Conservation (phyloP, 2,797 vertebrate species). For the Sarcophilus harrisii region DNA sequence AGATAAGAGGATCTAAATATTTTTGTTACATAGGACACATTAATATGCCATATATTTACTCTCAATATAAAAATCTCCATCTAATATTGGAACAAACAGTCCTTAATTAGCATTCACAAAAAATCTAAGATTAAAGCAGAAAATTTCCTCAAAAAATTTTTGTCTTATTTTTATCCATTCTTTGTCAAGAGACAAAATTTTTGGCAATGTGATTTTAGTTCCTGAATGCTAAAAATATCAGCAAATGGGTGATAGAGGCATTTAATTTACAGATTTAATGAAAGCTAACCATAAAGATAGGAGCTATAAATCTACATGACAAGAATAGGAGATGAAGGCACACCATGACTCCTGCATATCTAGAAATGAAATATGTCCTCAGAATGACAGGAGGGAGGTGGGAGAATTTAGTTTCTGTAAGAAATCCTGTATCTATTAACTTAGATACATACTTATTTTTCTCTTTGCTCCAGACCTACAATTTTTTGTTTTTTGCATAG, state of each 20-base stretch:
- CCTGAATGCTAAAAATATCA: conserved; percentile 48
- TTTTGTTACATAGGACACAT: conserved; percentile 51
- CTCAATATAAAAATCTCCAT: conserved; percentile 23
- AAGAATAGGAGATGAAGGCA: not conserved
- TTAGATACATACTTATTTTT: conserved; percentile 18
- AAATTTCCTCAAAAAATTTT: conserved; percentile 7
- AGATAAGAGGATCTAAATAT: conserved; percentile 47
- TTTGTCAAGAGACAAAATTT: conserved; percentile 44
- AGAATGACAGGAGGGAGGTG: not conserved
- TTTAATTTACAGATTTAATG: conserved; percentile 51
- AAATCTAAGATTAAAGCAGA: conserved; percentile 37
- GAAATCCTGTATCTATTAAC: not conserved
- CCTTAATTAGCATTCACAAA: conserved; percentile 40
- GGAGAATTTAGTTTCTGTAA: not conserved
- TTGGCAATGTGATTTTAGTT: conserved; percentile 47
- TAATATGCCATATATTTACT: conserved; percentile 47
- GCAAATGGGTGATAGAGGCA: conserved; percentile 9
- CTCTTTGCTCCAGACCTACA: not conserved
- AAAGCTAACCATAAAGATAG: conserved; percentile 17
- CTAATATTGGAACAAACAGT: not conserved
- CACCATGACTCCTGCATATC: not conserved
- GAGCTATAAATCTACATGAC: conserved; percentile 17
- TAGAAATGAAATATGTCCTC: not conserved
- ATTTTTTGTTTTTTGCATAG: not conserved
- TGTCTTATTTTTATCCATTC: conserved; percentile 7